These are phyloP conservation scores for Metopolophium dirhodum DNA, from an alignment of 1,140 invertebrate species.

Conservation along the genomic window DNA sequence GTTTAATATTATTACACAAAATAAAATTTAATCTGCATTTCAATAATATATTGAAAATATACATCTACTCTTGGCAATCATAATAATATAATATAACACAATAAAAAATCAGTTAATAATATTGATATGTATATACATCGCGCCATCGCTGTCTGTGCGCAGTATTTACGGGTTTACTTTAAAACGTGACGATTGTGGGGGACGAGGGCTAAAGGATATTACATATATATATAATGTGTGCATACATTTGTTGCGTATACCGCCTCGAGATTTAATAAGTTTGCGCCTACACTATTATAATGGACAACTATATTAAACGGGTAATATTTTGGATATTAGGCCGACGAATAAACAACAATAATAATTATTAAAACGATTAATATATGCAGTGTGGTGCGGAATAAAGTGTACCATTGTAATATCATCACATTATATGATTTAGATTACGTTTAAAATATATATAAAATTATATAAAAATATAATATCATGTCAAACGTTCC, in stretches of 20 bases:
- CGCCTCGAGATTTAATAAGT: background rate
- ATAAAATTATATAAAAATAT: too few relatives aligned
- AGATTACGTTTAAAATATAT: too few relatives aligned
- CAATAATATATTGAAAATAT: background rate
- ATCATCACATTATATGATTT: too few relatives aligned
- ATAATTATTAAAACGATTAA: too few relatives aligned
- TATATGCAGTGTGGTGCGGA: too few relatives aligned
- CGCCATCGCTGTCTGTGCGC: too few relatives aligned
- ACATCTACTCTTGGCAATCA: background rate
- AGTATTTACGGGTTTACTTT: background rate
- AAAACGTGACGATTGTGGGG: background rate
- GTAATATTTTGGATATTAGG: background rate
- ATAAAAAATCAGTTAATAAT: background rate
- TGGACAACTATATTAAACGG: background rate
- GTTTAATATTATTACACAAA: background rate
- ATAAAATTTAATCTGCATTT: background rate
- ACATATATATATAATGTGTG: background rate
- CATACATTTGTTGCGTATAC: background rate
- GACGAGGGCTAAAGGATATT: background rate
- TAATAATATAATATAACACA: background rate
- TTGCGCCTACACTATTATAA: background rate
- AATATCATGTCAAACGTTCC: background rate
- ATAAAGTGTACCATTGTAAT: too few relatives aligned
- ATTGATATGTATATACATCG: background rate
- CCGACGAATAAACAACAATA: background rate